Evolutionary conservation across 2,113 vertebrate species (phyloP).

Genomic region (Hippocampus comes): DNA sequence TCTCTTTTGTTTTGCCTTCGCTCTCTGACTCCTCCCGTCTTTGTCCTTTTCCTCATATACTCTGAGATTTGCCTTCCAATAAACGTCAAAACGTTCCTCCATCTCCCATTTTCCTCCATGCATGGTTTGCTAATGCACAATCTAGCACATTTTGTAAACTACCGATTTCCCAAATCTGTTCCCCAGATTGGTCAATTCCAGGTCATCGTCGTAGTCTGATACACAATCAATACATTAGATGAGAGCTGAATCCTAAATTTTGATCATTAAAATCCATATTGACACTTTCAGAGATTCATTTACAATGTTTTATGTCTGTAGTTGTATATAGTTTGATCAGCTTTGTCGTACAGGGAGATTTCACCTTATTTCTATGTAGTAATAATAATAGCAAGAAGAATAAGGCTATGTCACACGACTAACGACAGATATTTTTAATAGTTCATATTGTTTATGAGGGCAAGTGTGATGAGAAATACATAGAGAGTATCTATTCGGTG

Average conservation of each 20-base stretch:
- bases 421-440: no score
- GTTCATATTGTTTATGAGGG: no score
- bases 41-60: constrained; percentile 10
- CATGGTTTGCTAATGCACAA: constrained; percentile 39
- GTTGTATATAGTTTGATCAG: neutral
- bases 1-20: constrained; percentile 60
- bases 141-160: constrained; percentile 14
- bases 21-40: constrained; percentile 14
- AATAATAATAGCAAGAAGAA: neutral
- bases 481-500: neutral
- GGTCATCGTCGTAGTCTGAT: neutral
- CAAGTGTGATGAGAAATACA: no score
- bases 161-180: constrained; percentile 1
- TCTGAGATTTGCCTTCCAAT: neutral
- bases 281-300: neutral
- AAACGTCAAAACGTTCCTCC: neutral
- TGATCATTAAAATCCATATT: neutral
- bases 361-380: neutral
- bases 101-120: constrained; percentile 1
- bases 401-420: no score
- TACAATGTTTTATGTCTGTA: neutral
- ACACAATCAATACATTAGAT: neutral
- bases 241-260: neutral
- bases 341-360: neutral
- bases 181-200: neutral